These are phyloP conservation scores for Uromys caudimaculatus DNA, from an alignment of 2,797 vertebrate species.

Conservation along the genomic window DNA sequence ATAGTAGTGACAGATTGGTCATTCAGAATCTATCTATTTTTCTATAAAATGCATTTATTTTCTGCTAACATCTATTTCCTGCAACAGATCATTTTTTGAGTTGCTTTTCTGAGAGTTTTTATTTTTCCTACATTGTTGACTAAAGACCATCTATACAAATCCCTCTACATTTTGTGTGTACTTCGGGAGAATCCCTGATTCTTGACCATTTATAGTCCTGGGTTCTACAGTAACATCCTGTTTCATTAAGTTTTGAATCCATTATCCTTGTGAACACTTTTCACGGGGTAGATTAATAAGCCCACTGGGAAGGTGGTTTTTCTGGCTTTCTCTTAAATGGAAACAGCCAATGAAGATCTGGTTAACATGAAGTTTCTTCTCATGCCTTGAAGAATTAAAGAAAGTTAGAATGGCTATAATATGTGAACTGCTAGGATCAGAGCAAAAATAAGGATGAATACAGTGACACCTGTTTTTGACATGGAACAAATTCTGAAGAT, in stretches of 20 bases:
- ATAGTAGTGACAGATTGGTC: constrained; percentile 43
- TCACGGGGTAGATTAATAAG: neutral
- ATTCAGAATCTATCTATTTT: constrained; percentile 38
- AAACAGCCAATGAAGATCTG: neutral
- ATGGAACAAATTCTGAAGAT: neutral
- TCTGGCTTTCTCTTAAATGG: neutral
- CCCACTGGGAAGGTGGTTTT: neutral
- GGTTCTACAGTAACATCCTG: neutral
- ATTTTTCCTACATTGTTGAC: constrained; percentile 22
- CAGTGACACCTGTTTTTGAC: neutral
- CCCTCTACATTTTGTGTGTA: neutral
- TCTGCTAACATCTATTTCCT: constrained; percentile 48
- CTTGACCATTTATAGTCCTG: neutral
- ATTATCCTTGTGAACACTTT: neutral
- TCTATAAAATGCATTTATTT: constrained; percentile 42
- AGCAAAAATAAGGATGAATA: neutral
- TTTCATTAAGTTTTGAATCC: neutral
- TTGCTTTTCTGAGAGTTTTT: neutral
- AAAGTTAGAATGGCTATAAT: neutral
- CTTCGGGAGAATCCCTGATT: neutral
- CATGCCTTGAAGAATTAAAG: neutral
- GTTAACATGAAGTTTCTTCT: neutral
- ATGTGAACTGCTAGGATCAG: neutral
- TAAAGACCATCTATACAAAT: neutral
- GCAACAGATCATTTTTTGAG: constrained; percentile 38